Conservation (phyloP, 2,113 vertebrate genomes). For the Nothocercus nigrocapillus region DNA sequence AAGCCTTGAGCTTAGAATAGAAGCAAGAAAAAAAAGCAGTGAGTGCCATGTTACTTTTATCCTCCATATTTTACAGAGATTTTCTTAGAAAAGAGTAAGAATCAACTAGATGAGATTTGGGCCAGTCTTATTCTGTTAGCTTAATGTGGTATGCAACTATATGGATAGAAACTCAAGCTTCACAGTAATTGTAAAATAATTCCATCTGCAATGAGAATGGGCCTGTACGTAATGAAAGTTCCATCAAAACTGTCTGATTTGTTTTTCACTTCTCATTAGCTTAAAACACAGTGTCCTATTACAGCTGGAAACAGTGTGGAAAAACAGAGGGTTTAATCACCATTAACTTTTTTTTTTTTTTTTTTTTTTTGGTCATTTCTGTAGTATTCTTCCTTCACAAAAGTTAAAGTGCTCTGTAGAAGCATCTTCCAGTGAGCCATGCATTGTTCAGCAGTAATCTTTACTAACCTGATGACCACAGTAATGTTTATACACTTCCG, state of each 20-base stretch:
- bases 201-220: background rate
- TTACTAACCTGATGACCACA: background rate
- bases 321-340: background rate
- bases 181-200: background rate
- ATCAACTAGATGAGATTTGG: background rate
- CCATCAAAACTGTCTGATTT: background rate
- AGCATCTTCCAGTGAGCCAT: background rate
- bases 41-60: background rate
- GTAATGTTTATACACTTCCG: background rate
- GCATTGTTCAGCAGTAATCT: background rate
- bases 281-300: background rate
- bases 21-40: rapidly evolving
- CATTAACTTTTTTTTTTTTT: background rate
- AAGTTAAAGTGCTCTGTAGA: background rate
- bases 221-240: background rate
- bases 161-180: background rate
- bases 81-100: background rate
- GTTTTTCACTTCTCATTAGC: slow-evolving; percentile 1
- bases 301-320: background rate
- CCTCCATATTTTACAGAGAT: background rate
- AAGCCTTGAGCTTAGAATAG: background rate
- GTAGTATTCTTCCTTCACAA: background rate
- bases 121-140: background rate
- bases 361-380: background rate
- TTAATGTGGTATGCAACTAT: background rate